Conservation (phyloP, 1,140 invertebrate genomes). For the Acarapis woodi region DNA sequence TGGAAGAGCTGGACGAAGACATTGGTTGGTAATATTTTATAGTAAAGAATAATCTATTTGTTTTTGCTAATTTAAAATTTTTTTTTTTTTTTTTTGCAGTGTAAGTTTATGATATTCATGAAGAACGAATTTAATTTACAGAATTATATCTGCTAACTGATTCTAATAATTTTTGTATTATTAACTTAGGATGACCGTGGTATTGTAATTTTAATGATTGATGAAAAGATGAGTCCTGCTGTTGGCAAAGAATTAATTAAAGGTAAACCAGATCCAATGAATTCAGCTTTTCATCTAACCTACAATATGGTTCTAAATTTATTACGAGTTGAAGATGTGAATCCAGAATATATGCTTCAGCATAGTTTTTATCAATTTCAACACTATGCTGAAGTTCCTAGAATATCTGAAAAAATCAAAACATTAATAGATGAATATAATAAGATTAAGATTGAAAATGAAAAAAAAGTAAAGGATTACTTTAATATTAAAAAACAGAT, state of each 20-base stretch:
- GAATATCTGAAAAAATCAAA: slow-evolving; percentile 47
- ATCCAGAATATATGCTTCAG: slow-evolving; percentile 97
- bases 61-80: too few species aligned
- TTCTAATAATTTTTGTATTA: too few species aligned
- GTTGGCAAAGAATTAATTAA: slow-evolving; percentile 60
- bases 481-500: slow-evolving; percentile 55
- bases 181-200: slow-evolving; percentile 78
- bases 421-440: slow-evolving; percentile 33
- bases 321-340: slow-evolving; percentile 84
- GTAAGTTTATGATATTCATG: too few species aligned
- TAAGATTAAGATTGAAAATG: slow-evolving; percentile 23
- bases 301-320: slow-evolving; percentile 99
- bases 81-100: too few species aligned
- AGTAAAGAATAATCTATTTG: too few species aligned
- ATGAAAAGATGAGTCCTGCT: slow-evolving; percentile 70
- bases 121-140: too few species aligned
- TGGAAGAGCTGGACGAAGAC: slow-evolving; percentile 80
- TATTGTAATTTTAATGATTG: slow-evolving; percentile 94
- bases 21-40: too few species aligned
- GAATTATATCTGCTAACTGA: too few species aligned
- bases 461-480: slow-evolving; percentile 48
- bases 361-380: slow-evolving; percentile 97
- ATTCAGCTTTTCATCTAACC: slow-evolving; percentile 93
- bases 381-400: slow-evolving; percentile 78
- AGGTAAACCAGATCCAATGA: slow-evolving; percentile 58